A percentile compares a stretch with the other conserved stretches of the same genome.
These are phyloP conservation scores for Atrichornis clamosus DNA, from an alignment of 2,113 vertebrate genomes.

Conservation along the genomic window DNA sequence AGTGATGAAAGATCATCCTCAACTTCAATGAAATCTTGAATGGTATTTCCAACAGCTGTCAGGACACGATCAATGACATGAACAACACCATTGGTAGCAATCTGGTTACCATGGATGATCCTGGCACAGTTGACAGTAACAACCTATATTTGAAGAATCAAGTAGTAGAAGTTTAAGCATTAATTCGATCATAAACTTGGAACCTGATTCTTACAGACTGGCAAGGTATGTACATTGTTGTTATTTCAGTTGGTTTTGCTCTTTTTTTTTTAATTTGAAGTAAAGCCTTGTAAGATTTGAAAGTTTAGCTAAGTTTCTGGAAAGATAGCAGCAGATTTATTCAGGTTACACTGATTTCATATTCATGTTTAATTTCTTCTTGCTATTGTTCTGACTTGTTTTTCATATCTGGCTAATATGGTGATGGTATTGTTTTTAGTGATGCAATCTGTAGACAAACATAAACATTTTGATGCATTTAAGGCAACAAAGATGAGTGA, in stretches of 20 bases:
- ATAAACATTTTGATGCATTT: not conserved
- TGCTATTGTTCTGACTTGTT: not conserved
- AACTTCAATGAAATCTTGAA: conserved; percentile 83
- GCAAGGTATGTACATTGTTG: not conserved
- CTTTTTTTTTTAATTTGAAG: not conserved
- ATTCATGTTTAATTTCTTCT: not conserved
- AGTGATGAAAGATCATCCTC: conserved; percentile 88
- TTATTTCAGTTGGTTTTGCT: not conserved
- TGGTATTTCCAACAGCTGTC: conserved; percentile 82
- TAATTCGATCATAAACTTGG: not conserved
- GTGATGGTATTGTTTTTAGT: not conserved
- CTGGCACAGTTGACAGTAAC: conserved; percentile 97
- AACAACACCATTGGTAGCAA: conserved; percentile 95
- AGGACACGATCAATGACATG: conserved; percentile 94
- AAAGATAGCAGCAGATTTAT: not conserved
- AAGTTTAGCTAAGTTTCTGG: not conserved
- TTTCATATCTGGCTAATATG: not conserved
- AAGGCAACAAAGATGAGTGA: not conserved
- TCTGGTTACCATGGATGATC: conserved; percentile 92
- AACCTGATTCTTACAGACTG: not conserved
- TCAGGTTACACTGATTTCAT: not conserved
- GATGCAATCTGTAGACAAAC: not conserved
- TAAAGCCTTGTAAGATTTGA: not conserved
- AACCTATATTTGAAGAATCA: conserved; percentile 74
- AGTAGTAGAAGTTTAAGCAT: not conserved